phyloP scores from a whole-genome alignment of 2,888 invertebrate genomes.

The Nomada lathburiana region DNA sequence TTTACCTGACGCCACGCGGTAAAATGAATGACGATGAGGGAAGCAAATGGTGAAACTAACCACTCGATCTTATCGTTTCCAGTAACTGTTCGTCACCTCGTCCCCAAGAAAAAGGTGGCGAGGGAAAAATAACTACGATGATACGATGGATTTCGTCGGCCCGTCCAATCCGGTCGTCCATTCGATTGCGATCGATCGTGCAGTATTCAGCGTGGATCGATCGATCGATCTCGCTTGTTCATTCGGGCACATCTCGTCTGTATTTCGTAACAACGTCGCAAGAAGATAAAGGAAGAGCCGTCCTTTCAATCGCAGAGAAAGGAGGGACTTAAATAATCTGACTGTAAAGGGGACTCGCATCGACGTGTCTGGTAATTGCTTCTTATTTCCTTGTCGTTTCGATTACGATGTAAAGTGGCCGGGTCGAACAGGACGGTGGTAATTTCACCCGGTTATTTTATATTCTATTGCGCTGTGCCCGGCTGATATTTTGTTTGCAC shows the following conservation, averaged over 20 bases:
- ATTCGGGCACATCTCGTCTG: background rate
- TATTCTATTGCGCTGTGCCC: background rate
- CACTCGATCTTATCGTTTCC: slow-evolving; percentile 10
- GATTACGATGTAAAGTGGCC: slow-evolving; percentile 10
- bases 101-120: slow-evolving; percentile 7
- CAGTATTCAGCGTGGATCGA: slow-evolving; percentile 15
- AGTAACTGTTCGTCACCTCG: slow-evolving; percentile 14
- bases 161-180: slow-evolving; percentile 26
- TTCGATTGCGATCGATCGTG: slow-evolving; percentile 42
- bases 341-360: slow-evolving; percentile 7
- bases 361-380: slow-evolving; percentile 11
- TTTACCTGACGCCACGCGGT: background rate
- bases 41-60: background rate
- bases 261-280: slow-evolving; percentile 37
- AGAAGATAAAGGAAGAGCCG: slow-evolving; percentile 32
- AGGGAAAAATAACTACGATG: slow-evolving; percentile 26
- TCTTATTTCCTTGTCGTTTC: slow-evolving; percentile 11
- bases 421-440: background rate
- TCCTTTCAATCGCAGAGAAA: slow-evolving; percentile 33
- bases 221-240: slow-evolving; percentile 20
- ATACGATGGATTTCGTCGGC: slow-evolving; percentile 29
- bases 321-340: slow-evolving; percentile 41
- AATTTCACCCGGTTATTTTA: background rate
- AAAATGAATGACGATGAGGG: background rate
- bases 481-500: background rate